Percentiles rank a stretch among this genome's conserved stretches.
phyloP scores from a whole-genome alignment of 2,888 invertebrate species.

The Cosmopolites sordidus region DNA sequence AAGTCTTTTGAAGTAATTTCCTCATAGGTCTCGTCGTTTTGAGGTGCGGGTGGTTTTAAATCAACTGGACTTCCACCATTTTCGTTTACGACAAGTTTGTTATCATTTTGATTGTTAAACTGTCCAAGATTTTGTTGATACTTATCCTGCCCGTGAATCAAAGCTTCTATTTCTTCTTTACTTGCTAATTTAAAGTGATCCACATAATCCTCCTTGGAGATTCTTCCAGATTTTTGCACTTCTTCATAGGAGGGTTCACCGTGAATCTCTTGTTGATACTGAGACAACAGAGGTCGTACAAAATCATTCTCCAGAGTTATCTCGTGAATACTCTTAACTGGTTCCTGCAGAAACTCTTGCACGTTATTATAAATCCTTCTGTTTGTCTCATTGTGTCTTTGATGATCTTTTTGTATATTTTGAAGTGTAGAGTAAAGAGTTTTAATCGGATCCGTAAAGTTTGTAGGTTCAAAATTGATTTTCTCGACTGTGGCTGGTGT shows the following conservation, averaged over 20 bases:
- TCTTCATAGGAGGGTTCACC: conserved; percentile 31
- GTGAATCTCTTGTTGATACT: conserved; percentile 39
- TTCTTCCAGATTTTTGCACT: conserved; percentile 32
- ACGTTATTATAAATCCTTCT: conserved; percentile 26
- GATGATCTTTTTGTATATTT: conserved; percentile 16
- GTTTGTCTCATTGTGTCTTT: conserved; percentile 13
- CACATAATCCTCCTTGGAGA: conserved; percentile 41
- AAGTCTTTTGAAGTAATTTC: conserved; percentile 1
- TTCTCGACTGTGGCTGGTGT: not conserved
- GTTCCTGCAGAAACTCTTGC: conserved; percentile 26
- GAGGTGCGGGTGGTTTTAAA: conserved; percentile 5
- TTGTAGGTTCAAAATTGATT: not conserved
- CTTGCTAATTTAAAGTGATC: conserved; percentile 36
- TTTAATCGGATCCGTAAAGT: conserved; percentile 4
- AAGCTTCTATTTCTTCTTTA: conserved; percentile 37
- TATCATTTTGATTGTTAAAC: not conserved
- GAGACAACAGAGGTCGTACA: conserved; percentile 42
- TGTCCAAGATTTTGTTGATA: conserved; percentile 34
- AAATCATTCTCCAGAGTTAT: conserved; percentile 43
- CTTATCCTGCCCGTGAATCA: conserved; percentile 35
- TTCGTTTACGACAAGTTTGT: conserved; percentile 2
- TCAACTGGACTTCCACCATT: not conserved
- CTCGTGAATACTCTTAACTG: conserved; percentile 40
- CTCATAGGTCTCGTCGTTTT: conserved; percentile 5
- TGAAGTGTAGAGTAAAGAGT: conserved; percentile 11